A percentile compares a stretch with the other conserved stretches of the same genome.
Conservation (phyloP, 2,888 invertebrate species). For the Lomographa bimaculata region DNA sequence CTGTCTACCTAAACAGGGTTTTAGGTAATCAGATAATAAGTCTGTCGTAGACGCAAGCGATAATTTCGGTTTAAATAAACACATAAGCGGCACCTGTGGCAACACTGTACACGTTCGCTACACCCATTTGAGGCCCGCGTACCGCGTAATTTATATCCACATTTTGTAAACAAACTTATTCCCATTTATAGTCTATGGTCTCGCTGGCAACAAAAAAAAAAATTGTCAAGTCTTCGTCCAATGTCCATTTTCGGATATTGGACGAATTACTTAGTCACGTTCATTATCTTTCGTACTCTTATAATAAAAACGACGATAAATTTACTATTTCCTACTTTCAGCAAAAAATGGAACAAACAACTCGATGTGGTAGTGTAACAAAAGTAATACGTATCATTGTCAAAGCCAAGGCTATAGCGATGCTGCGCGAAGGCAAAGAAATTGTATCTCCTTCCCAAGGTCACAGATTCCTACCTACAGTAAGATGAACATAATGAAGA, state of each 20-base stretch:
- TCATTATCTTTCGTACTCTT: too few relatives aligned
- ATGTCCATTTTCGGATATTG: too few relatives aligned
- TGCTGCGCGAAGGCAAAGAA: slow-evolving; percentile 17
- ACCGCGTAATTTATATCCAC: slow-evolving; percentile 26
- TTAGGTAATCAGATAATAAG: slow-evolving; percentile 49
- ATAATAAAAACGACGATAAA: background rate
- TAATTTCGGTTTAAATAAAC: slow-evolving; percentile 62
- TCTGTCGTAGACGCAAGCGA: slow-evolving; percentile 42
- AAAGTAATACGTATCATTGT: slow-evolving; percentile 60
- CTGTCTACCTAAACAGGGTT: slow-evolving; percentile 35
- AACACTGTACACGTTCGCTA: slow-evolving; percentile 50
- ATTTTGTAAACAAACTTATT: slow-evolving; percentile 43
- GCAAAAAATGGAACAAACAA: slow-evolving; percentile 45
- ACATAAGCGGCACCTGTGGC: slow-evolving; percentile 60
- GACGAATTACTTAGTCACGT: too few relatives aligned
- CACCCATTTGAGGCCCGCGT: slow-evolving; percentile 61
- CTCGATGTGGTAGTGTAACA: slow-evolving; percentile 53
- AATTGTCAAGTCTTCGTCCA: too few relatives aligned
- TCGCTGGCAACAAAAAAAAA: slow-evolving; percentile 6
- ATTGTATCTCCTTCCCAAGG: slow-evolving; percentile 26
- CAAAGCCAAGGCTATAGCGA: slow-evolving; percentile 74
- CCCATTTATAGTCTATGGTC: too few relatives aligned
- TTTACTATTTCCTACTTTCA: background rate
- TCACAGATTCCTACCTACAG: slow-evolving; percentile 14
- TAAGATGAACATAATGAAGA: too few relatives aligned